These are phyloP conservation scores for Siphamia tubifer DNA, from an alignment of 2,113 vertebrate genomes.

Conservation along the genomic window DNA sequence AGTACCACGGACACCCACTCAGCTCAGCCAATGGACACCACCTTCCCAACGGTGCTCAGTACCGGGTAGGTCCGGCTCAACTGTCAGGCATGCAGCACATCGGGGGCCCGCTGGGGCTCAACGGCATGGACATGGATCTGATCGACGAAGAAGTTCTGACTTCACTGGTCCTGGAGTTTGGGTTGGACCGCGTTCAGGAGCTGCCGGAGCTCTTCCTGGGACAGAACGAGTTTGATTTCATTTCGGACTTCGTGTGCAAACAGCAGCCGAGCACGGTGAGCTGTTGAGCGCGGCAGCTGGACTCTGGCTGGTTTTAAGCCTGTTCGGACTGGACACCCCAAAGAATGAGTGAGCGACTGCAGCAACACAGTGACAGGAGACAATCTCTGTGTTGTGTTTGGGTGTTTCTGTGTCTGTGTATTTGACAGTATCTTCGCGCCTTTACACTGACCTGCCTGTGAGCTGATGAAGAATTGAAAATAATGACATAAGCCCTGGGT, in stretches of 20 bases:
- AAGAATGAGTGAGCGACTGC: constrained; percentile 50
- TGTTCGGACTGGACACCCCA: constrained; percentile 42
- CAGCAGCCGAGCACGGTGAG: constrained; percentile 93
- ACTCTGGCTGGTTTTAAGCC: constrained; percentile 6
- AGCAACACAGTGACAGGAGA: constrained; percentile 69
- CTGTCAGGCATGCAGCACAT: constrained; percentile 83
- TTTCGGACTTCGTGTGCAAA: constrained; percentile 94
- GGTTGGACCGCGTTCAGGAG: constrained; percentile 93
- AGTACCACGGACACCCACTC: constrained; percentile 86
- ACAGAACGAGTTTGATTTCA: constrained; percentile 97
- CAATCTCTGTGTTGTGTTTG: constrained; percentile 62
- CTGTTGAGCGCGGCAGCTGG: constrained; percentile 79
- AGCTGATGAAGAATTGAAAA: constrained; percentile 30
- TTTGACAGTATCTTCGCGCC: constrained; percentile 45
- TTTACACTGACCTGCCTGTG: constrained; percentile 35
- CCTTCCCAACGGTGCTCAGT: constrained; percentile 76
- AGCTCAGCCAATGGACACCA: constrained; percentile 74
- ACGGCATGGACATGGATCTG: constrained; percentile 91
- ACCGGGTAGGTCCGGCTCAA: constrained; percentile 79
- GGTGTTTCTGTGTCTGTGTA: constrained; percentile 62
- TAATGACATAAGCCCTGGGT: constrained; percentile 1
- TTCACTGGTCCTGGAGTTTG: constrained; percentile 91
- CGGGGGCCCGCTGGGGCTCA: constrained; percentile 79
- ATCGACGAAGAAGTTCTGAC: constrained; percentile 97
- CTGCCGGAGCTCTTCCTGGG: constrained; percentile 94